Base-by-base conservation (phyloP, 2,113 vertebrate genomes). In the Peromyscus polionotus region DNA sequence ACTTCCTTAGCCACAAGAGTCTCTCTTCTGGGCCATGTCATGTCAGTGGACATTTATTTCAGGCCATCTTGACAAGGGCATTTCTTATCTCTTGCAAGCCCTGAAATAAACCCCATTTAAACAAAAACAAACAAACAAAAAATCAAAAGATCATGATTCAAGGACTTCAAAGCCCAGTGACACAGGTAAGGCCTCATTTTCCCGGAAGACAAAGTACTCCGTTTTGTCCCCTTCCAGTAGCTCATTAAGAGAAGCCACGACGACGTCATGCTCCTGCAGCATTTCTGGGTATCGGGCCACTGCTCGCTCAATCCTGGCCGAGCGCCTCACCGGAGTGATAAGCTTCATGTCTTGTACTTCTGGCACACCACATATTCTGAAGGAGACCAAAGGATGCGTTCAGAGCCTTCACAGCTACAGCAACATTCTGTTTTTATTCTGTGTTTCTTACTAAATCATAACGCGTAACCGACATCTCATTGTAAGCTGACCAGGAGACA, bases 281-380 rank as follows among this genome's bases (percentile, higher is more conserved):
- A 98, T 97, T 36, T 94, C 92, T 0, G 99, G 98, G 95, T 98
- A 98, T 67, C 0, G 6, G 28, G 97, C 91, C 19, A 36, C 11
- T 0, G 42, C 96, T 0, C 24, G 45, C 84, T 98, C 98, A 0
- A 99, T 98, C 54, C 99, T 96, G 1, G 94, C 28, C 0, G 99
- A 99, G 0, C 98, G 98, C 19, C 98, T 97, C 17, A 99, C 98
- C 0, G 99, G 98, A 0, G 99, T 99, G 76, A 99, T 28, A 0
- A 98, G 93, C 76, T 98, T 99, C 90, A 98, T 1, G 68, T 96
- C 96, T 0, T 22, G 98, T 0, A 91, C 45, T 17, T 96, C 95
- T 0, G 42, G 89, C 45, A 96, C 2, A 31, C 67, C 67, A 0
- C 6, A 95, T 3, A 16, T 42, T 14, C 98, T 99, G 77, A 59